Conservation (phyloP, 2,797 vertebrate genomes). For the Enteromius paludinosus region DNA sequence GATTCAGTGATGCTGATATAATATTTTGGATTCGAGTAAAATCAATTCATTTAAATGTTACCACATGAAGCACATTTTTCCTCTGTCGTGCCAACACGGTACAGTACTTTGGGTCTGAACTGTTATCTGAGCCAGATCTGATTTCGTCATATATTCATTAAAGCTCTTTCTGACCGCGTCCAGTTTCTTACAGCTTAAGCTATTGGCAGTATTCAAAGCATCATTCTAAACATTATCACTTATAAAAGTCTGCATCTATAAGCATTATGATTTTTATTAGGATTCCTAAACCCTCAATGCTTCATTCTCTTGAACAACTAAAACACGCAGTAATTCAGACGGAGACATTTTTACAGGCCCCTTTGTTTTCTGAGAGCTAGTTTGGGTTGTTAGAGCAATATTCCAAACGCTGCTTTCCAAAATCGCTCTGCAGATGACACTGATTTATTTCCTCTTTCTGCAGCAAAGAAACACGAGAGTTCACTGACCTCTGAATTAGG, state of each 20-base stretch:
- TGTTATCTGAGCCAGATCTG: conserved; percentile 21
- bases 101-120: conserved; percentile 15
- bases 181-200: conserved; percentile 18
- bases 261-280: conserved; percentile 45
- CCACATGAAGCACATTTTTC: conserved; percentile 22
- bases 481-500: conserved; percentile 19
- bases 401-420: conserved; percentile 39
- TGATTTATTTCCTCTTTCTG: conserved; percentile 41
- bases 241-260: conserved; percentile 44
- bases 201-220: conserved; percentile 25
- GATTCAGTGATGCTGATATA: neutral
- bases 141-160: conserved; percentile 30
- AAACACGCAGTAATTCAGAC: conserved; percentile 33
- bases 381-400: conserved; percentile 45
- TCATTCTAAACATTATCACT: conserved; percentile 35
- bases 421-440: conserved; percentile 10
- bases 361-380: conserved; percentile 34
- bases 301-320: conserved; percentile 29
- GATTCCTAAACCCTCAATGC: conserved; percentile 33
- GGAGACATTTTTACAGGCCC: conserved; percentile 35
- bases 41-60: conserved; percentile 11
- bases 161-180: neutral
- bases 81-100: neutral
- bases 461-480: conserved; percentile 26
- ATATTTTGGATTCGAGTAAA: conserved; percentile 6